These are phyloP conservation scores for Herminia tarsipennalis DNA, from an alignment of 2,888 invertebrate genomes.

Conservation along the genomic window DNA sequence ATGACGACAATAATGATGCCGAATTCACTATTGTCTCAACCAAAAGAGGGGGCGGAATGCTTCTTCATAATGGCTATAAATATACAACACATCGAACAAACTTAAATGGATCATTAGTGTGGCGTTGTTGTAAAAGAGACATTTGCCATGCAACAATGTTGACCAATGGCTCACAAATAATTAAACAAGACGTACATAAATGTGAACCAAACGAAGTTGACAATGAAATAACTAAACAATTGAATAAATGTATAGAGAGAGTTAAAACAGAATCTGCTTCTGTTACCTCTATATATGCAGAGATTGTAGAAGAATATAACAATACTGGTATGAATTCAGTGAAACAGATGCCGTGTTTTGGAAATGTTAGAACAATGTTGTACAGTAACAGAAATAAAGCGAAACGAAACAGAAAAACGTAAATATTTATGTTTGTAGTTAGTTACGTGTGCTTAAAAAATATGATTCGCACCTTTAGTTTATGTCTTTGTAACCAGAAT, in stretches of 20 bases:
- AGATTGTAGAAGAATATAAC: constrained; percentile 10
- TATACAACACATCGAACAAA: background rate
- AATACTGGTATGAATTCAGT: constrained; percentile 2
- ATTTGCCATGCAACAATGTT: background rate
- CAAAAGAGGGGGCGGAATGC: background rate
- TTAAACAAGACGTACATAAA: constrained; percentile 3
- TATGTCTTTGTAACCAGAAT: too few species aligned
- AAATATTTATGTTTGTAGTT: too few species aligned
- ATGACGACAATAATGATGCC: too few species aligned
- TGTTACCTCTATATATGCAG: constrained; percentile 8
- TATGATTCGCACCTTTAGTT: too few species aligned
- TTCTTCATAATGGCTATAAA: background rate
- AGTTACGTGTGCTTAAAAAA: too few species aligned
- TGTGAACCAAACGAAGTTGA: background rate
- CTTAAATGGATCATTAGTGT: background rate
- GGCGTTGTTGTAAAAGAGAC: background rate
- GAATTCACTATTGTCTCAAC: background rate
- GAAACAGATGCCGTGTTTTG: background rate
- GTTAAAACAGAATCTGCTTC: constrained; percentile 9
- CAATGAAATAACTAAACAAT: constrained; percentile 9
- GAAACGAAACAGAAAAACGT: too few species aligned
- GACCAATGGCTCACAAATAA: background rate
- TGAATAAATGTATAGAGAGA: constrained; percentile 8
- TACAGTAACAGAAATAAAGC: too few species aligned
- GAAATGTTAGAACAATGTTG: too few species aligned